A percentile compares a stretch with the other conserved stretches of the same genome.
Conservation (phyloP, 2,113 vertebrate species). For the Lathamus discolor region DNA sequence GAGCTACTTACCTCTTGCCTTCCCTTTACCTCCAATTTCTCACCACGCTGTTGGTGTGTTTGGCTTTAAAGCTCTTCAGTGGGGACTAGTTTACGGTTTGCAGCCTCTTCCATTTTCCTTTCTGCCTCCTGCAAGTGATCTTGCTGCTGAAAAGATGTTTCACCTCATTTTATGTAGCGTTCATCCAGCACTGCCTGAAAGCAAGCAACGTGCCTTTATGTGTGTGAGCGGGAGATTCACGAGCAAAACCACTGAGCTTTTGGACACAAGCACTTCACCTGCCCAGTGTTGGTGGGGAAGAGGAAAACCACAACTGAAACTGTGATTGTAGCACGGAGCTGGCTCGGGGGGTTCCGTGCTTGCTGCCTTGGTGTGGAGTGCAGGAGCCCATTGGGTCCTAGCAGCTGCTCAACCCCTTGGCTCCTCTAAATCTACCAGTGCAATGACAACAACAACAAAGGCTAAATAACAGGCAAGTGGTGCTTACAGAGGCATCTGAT, state of each 20-base stretch:
- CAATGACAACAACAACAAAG: background rate
- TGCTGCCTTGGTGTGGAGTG: background rate
- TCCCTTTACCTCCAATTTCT: background rate
- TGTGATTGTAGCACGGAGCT: background rate
- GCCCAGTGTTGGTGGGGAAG: background rate
- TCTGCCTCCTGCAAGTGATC: background rate
- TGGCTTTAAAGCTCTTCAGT: background rate
- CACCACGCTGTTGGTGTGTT: fast-evolving
- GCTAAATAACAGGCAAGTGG: background rate
- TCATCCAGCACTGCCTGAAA: background rate
- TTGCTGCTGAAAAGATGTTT: background rate
- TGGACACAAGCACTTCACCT: background rate
- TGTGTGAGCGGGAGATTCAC: fast-evolving
- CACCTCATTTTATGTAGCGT: fast-evolving
- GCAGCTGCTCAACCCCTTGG: background rate
- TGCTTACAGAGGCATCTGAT: background rate
- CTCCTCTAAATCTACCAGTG: background rate
- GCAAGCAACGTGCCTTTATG: fast-evolving
- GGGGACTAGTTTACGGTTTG: background rate
- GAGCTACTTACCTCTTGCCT: background rate
- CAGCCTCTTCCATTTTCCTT: background rate
- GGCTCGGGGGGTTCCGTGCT: background rate
- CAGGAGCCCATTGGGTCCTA: background rate
- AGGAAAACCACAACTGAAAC: background rate
- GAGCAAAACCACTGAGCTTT: background rate